phyloP scores from a whole-genome alignment of 2,797 vertebrate genomes.

The Anomalospiza imberbis region DNA sequence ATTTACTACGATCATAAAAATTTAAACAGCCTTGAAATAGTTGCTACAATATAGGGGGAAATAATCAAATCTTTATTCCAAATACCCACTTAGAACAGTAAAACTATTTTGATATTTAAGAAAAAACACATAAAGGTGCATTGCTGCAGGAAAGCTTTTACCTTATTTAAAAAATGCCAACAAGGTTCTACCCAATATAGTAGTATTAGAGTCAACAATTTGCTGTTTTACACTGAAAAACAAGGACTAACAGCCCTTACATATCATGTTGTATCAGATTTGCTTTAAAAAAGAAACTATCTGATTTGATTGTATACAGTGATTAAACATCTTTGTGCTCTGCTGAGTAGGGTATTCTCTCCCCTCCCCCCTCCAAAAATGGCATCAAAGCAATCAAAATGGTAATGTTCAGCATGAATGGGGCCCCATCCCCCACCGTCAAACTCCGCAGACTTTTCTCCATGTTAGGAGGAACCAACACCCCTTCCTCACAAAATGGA shows the following conservation, averaged over 20 bases:
- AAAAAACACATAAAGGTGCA: constrained; percentile 53
- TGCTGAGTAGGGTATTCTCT: constrained; percentile 84
- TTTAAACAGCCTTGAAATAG: constrained; percentile 67
- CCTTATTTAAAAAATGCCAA: not conserved
- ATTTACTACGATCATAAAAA: constrained; percentile 67
- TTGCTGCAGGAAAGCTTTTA: constrained; percentile 48
- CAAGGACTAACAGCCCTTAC: constrained; percentile 37
- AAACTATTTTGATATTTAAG: constrained; percentile 54
- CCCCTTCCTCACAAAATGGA: constrained; percentile 94
- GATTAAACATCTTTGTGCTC: constrained; percentile 84
- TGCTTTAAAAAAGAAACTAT: constrained; percentile 67
- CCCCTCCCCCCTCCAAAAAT: constrained; percentile 87
- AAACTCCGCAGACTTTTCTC: constrained; percentile 97
- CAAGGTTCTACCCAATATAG: not conserved
- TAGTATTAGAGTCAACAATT: constrained; percentile 69
- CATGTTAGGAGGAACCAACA: constrained; percentile 84
- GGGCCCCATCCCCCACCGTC: constrained; percentile 85
- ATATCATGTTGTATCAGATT: constrained; percentile 39
- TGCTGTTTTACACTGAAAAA: constrained; percentile 39
- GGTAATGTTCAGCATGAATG: constrained; percentile 95
- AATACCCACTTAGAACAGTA: constrained; percentile 40
- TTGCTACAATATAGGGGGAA: constrained; percentile 33
- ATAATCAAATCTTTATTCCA: constrained; percentile 32
- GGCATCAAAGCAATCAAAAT: constrained; percentile 99
- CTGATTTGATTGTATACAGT: constrained; percentile 73